Evolutionary conservation across 2,113 vertebrate genomes (phyloP).

Genomic region (Terrapene triunguis): DNA sequence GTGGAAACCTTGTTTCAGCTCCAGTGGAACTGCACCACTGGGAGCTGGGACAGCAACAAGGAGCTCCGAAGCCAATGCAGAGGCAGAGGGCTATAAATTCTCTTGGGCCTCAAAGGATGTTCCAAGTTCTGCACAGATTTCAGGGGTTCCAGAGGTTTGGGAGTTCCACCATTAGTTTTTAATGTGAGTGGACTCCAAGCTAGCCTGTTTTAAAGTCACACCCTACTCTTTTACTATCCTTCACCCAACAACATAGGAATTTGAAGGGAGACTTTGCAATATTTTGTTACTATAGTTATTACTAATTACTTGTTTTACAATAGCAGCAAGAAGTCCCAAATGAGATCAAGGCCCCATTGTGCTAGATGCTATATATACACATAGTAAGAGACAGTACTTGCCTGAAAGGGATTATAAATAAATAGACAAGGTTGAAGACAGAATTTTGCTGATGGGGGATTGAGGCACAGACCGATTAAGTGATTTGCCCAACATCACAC

Average conservation of each 20-base stretch:
- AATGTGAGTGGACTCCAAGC: background rate
- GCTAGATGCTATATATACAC: no score
- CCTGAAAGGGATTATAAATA: background rate
- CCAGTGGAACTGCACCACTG: background rate
- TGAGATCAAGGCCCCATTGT: constrained; percentile 14
- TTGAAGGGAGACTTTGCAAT: constrained; percentile 2
- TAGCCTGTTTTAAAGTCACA: background rate
- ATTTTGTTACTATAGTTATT: background rate
- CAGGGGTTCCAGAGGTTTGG: background rate
- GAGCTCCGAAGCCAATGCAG: background rate
- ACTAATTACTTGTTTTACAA: constrained; percentile 4
- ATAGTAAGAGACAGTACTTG: no score
- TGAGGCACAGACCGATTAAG: constrained; percentile 18
- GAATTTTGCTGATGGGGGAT: background rate
- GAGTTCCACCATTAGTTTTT: background rate
- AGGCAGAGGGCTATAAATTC: rapidly evolving
- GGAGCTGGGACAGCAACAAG: background rate
- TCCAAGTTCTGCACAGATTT: background rate
- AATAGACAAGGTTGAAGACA: constrained; percentile 36
- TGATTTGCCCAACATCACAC: background rate
- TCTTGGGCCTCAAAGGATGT: background rate
- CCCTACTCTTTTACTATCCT: background rate
- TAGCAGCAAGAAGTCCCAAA: background rate
- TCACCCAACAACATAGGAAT: background rate
- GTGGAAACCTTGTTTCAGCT: background rate